Evolutionary conservation across 2,888 invertebrate genomes (phyloP).

Genomic region (Campopleginae sp.): DNA sequence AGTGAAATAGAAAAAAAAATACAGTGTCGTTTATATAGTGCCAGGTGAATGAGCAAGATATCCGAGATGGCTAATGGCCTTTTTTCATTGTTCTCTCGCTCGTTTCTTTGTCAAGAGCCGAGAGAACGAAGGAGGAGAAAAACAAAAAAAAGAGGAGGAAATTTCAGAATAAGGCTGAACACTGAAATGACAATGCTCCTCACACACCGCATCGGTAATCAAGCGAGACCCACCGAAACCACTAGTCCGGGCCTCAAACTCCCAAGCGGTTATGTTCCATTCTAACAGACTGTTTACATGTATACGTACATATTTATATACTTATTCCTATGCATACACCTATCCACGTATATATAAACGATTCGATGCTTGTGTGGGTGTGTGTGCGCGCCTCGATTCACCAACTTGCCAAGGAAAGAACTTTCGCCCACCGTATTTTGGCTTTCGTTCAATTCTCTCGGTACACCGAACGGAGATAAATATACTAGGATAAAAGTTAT

Average conservation of each 20-base stretch:
- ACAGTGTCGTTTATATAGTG: not conserved
- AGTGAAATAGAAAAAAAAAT: not conserved
- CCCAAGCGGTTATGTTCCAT: conserved; percentile 49
- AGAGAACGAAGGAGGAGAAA: not conserved
- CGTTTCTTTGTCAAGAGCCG: conserved; percentile 13
- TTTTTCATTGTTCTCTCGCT: conserved; percentile 25
- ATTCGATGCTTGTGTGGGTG: conserved; percentile 1
- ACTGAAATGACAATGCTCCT: conserved; percentile 56
- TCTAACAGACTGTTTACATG: conserved; percentile 19
- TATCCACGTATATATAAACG: not conserved
- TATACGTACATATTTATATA: conserved; percentile 5
- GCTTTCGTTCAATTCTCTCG: conserved; percentile 64
- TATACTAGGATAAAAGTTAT: conserved; percentile 50
- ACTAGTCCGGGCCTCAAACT: conserved; percentile 51
- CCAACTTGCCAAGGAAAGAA: conserved; percentile 41
- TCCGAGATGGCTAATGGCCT: conserved; percentile 33
- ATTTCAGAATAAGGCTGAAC: conserved; percentile 38
- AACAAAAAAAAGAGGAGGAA: conserved; percentile 4
- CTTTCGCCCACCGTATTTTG: conserved; percentile 57
- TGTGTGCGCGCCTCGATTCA: conserved; percentile 7
- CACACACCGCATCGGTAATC: conserved; percentile 60
- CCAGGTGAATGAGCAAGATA: not conserved
- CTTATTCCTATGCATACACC: not conserved
- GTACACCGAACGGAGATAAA: conserved; percentile 36
- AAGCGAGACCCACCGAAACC: conserved; percentile 55